phyloP scores from a whole-genome alignment of 2,888 invertebrate genomes.

The Lysandra bellargus region DNA sequence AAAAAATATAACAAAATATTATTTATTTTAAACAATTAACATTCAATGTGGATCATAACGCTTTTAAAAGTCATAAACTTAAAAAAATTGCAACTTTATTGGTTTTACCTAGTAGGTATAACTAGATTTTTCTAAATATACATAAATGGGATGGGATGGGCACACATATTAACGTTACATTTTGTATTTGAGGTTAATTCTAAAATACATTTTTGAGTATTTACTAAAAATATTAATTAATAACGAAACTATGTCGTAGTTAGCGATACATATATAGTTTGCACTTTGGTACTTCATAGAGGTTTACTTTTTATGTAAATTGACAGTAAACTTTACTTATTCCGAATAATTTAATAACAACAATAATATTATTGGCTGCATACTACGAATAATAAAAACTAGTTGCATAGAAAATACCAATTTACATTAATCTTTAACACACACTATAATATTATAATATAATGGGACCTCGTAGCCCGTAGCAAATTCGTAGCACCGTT shows the following conservation, averaged over 20 bases:
- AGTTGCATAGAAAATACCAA: no score
- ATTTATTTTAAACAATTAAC: background rate
- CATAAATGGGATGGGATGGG: background rate
- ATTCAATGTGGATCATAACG: background rate
- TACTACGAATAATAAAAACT: no score
- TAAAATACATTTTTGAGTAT: background rate
- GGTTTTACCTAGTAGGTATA: background rate
- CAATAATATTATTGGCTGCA: no score
- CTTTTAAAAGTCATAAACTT: background rate
- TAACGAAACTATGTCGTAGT: background rate
- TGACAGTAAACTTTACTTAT: background rate
- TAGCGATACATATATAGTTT: background rate
- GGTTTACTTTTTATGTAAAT: background rate
- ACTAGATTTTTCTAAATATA: background rate
- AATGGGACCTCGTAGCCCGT: background rate
- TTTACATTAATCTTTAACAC: background rate
- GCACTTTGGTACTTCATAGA: background rate
- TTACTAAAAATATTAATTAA: background rate
- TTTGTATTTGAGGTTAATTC: background rate
- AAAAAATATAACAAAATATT: background rate
- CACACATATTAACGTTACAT: background rate
- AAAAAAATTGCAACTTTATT: background rate
- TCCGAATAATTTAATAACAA: background rate
- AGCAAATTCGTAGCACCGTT: constrained; percentile 1
- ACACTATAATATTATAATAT: background rate